Evolutionary conservation across 2,888 invertebrate genomes (phyloP).

Genomic region (Agrochola lychnidis): DNA sequence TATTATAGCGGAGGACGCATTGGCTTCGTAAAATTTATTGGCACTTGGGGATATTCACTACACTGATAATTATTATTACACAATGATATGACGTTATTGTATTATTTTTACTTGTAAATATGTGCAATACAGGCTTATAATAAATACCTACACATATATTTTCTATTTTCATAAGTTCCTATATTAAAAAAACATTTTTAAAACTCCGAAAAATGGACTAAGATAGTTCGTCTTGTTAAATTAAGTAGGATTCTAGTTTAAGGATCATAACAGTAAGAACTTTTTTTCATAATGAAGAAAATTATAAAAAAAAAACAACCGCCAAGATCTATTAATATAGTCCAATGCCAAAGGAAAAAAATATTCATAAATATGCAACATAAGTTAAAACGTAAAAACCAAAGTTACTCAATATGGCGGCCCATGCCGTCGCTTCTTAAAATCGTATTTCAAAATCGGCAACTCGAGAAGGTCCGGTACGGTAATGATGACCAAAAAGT

Average conservation of each 20-base stretch:
- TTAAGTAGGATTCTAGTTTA: background rate
- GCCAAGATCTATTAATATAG: too few species aligned
- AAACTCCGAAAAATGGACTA: too few species aligned
- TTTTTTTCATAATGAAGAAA: background rate
- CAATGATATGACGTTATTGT: too few species aligned
- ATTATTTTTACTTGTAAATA: background rate
- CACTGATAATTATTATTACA: background rate
- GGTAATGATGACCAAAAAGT: slow-evolving; percentile 38
- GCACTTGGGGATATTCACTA: background rate
- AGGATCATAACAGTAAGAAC: background rate
- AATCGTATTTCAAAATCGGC: slow-evolving; percentile 63
- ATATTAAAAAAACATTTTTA: too few species aligned
- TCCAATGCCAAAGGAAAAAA: slow-evolving; percentile 39
- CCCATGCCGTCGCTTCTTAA: slow-evolving; percentile 49
- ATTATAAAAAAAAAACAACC: background rate
- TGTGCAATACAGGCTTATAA: background rate
- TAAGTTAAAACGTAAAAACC: slow-evolving; percentile 56
- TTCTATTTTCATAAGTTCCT: too few species aligned
- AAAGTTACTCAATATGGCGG: slow-evolving; percentile 53
- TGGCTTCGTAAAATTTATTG: slow-evolving; percentile 2
- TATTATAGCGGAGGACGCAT: background rate
- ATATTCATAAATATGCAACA: slow-evolving; percentile 19
- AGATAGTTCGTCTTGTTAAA: background rate
- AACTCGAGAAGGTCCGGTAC: slow-evolving; percentile 48
- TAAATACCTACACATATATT: background rate